Evolutionary conservation across 2,797 vertebrate genomes (phyloP).

Genomic region (Borostomias antarcticus): DNA sequence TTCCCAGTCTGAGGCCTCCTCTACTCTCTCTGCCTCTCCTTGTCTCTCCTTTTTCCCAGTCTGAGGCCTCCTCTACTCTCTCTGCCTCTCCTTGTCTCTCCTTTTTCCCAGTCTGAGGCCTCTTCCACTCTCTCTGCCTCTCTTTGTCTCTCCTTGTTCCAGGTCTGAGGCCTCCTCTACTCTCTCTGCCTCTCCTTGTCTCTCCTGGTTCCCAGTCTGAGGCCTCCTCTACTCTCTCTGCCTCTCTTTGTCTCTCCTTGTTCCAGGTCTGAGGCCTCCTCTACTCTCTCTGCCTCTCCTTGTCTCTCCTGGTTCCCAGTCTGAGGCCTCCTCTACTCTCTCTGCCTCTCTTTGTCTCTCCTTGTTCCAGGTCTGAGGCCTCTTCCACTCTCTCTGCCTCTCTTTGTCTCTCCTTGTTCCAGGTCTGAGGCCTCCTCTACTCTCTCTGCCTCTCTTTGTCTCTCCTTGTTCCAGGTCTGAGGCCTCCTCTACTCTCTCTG

Average conservation of each 20-base stretch:
- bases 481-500: not conserved
- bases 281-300: not conserved
- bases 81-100: not conserved
- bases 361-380: no score
- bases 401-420: not conserved
- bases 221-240: not conserved
- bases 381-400: not conserved
- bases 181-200: not conserved
- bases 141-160: not conserved
- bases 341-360: not conserved
- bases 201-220: not conserved
- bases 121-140: not conserved
- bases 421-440: no score
- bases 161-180: no score
- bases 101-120: not conserved
- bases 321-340: not conserved
- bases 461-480: not conserved
- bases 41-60: not conserved
- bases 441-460: not conserved
- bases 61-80: not conserved
- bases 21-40: not conserved
- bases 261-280: not conserved
- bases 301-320: not conserved
- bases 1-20: not conserved
- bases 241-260: not conserved